These are phyloP conservation scores for Rana temporaria DNA, from an alignment of 2,113 vertebrate species.

Conservation along the genomic window DNA sequence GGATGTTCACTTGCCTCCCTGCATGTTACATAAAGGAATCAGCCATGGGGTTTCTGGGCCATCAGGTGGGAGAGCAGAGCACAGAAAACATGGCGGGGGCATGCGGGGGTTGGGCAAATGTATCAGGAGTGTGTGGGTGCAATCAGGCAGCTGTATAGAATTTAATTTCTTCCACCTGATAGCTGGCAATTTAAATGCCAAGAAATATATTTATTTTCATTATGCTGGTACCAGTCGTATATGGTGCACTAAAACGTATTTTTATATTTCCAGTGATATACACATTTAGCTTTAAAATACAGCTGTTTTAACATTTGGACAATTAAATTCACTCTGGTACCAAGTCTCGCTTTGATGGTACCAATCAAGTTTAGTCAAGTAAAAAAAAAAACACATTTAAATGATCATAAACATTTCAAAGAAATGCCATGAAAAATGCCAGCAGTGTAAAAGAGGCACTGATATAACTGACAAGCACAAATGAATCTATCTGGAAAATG, in stretches of 20 bases:
- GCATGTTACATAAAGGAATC: no score
- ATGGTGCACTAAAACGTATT: constrained; percentile 8
- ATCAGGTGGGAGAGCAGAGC: no score
- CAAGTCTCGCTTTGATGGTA: constrained; percentile 25
- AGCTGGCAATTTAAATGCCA: no score
- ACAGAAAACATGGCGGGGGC: no score
- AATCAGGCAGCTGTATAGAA: no score
- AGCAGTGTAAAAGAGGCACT: neutral
- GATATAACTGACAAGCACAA: constrained; percentile 41
- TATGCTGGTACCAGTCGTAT: neutral
- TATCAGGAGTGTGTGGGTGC: no score
- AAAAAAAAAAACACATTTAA: constrained; percentile 14
- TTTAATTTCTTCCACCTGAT: no score
- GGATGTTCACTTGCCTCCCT: no score
- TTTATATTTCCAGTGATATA: neutral
- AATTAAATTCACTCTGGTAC: constrained; percentile 23
- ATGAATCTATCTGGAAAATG: constrained; percentile 36
- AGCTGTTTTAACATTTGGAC: constrained; percentile 43
- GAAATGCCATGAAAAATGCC: constrained; percentile 24
- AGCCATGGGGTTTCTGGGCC: no score
- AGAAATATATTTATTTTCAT: constrained; percentile 8
- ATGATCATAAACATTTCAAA: constrained; percentile 45
- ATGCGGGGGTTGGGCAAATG: no score
- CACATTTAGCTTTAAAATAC: constrained; percentile 19
- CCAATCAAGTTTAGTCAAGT: neutral